Base-by-base conservation (phyloP, 2,888 invertebrate species). In the Scotopteryx bipunctaria region DNA sequence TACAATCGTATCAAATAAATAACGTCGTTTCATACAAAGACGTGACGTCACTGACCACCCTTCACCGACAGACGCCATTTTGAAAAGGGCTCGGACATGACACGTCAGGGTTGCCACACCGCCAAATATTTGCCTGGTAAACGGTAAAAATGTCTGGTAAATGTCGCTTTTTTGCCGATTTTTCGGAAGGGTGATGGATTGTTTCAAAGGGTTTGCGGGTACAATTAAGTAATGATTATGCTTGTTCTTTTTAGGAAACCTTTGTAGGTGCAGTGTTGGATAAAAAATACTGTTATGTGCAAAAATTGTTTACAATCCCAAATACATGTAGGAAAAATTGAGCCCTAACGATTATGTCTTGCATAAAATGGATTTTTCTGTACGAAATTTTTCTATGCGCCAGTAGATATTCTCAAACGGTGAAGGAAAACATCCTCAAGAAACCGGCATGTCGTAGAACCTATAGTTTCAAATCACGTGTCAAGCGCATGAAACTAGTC, bases 31-130 rank as follows among this genome's bases (percentile, higher is more conserved):
- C 71, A 75, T 70, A 71, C 71, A 77, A 79, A 73, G 74, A 76
- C 70, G 76, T 74, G 19, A 73, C 74, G 73, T 68, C 67, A 74
- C 61, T 86, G 86, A 85, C 84, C 86, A 76, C 67, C 74, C 67
- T 48, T 54, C 78, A 76, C 75, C 80, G 79, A 78, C 79, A 76
- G 73, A 47, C 67, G 76, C 78, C 83, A 82, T 85, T 86, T 82
- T 86, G 87, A 86, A 81, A 82, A 85, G 86, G 86, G 86, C 83
- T 81, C 73, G 85, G 87, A 85, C 86, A 81, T 78, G 80, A 78
- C 81, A 76, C 64, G 40, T 63, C 70, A 83, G 87, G 87, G 87
- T 64, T 86, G 72, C 69, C 81, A 74, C 68, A 62, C 69, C 60
- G 70, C 63, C 71, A 71, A 81, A 78, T 78, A 80, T 83, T 81